Base-by-base conservation (phyloP, 1,140 invertebrate species). In the Carposina sasakii region DNA sequence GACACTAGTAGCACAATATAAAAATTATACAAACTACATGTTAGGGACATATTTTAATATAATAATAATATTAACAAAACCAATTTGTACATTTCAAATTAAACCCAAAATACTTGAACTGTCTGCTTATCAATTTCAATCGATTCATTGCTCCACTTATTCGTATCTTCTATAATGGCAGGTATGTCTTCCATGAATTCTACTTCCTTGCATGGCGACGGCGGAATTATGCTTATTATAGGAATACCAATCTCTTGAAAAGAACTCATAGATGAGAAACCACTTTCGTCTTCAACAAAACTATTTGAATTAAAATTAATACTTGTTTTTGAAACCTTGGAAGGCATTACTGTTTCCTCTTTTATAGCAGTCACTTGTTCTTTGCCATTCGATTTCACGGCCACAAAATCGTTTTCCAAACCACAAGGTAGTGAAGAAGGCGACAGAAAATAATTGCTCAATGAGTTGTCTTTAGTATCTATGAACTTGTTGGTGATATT, bases 221-320 rank as follows among this genome's bases (percentile, higher is more conserved):
- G 79, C 59, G 79, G 76, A 54, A 81, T 79, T 34, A 79, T 79
- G 34, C 69, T 81, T 63, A 83, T 83, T 5, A 86, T 67, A 0
- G 91, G 91, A 49, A 92, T 74, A 1, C 91, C 91, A 16, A 92
- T 88, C 60, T 93, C 92, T 71, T 93, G 92, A 60, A 93, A 94
- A 2, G 92, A 93, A 69, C 89, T 93, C 83, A 94, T 91, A 2
- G 92, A 93, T 10, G 92, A 93, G 70, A 94, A 94, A 10, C 93
- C 93, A 63, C 92, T 93, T 64, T 94, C 92, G 55, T 93, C 92
- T 64, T 94, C 92, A 34, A 81, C 67, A 36, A 76, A 78, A 63
- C 76, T 71, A 16, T 64, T 61, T 13, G 65, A 49, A 87, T 89
- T 72, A 42, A 41, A 30, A 26, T 33, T 67, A 76, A 22, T 75